Percentiles rank a stretch among this genome's conserved stretches.
phyloP scores from a whole-genome alignment of 2,113 vertebrate genomes.

The Lathamus discolor region DNA sequence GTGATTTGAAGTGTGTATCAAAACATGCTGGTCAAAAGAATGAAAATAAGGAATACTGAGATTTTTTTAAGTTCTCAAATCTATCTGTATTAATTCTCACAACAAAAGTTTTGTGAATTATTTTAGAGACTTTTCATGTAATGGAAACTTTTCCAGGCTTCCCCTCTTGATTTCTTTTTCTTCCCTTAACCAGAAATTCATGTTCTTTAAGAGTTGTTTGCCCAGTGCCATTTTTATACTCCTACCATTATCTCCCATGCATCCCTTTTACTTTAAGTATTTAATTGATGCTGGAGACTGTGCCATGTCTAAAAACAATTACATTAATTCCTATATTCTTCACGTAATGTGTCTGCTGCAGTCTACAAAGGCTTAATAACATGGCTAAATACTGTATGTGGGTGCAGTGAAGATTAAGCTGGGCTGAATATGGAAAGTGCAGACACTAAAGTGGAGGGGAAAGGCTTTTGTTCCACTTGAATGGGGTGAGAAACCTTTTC shows the following conservation, averaged over 20 bases:
- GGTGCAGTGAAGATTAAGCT: background rate
- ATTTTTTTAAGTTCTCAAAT: background rate
- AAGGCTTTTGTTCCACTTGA: background rate
- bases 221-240: background rate
- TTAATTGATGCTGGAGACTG: slow-evolving; percentile 1
- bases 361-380: slow-evolving; percentile 16
- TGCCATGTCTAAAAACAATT: background rate
- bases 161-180: background rate
- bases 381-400: background rate
- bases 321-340: background rate
- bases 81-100: background rate
- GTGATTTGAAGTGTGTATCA: background rate
- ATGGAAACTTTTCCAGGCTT: background rate
- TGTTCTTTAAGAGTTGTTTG: background rate
- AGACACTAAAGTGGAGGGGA: background rate
- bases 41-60: background rate
- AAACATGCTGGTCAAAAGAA: background rate
- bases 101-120: background rate
- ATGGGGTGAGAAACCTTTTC: background rate
- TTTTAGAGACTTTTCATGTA: background rate
- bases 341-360: background rate
- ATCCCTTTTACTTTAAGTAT: background rate
- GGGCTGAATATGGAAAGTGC: background rate
- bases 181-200: background rate
- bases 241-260: background rate